Evolutionary conservation across 2,888 invertebrate genomes (phyloP).

Genomic region (Halocaridina rubra): DNA sequence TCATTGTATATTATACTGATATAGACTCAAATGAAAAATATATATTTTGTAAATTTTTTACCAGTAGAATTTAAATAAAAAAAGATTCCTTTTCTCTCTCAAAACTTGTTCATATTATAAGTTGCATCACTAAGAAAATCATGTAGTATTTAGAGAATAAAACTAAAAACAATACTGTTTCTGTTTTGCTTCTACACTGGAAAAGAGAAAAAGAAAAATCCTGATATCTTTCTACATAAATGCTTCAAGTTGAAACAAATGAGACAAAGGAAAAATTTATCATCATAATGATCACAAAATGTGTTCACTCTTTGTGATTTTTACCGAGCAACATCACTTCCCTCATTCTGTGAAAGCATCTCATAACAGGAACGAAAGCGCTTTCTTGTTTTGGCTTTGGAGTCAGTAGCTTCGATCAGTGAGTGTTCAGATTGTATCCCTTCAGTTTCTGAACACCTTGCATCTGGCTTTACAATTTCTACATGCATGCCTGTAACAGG

Average conservation of each 20-base stretch:
- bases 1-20: neutral
- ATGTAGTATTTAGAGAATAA: neutral
- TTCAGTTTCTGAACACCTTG: neutral
- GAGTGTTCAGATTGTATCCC: neutral
- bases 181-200: neutral
- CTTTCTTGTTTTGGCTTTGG: conserved; percentile 17
- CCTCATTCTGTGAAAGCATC: neutral
- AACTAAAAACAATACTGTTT: neutral
- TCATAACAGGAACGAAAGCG: conserved; percentile 6
- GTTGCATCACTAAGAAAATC: neutral
- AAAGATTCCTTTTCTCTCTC: neutral
- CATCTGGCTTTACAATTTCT: neutral
- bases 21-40: neutral
- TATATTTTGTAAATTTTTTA: neutral
- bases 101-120: neutral
- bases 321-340: neutral
- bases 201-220: neutral
- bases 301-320: conserved; percentile 28
- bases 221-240: neutral
- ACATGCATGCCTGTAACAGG: neutral
- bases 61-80: neutral
- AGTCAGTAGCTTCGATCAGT: conserved; percentile 4
- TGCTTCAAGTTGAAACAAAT: neutral
- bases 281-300: neutral
- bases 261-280: neutral